Conservation (phyloP, 2,113 vertebrate genomes). For the Sinocyclocheilus grahami region DNA sequence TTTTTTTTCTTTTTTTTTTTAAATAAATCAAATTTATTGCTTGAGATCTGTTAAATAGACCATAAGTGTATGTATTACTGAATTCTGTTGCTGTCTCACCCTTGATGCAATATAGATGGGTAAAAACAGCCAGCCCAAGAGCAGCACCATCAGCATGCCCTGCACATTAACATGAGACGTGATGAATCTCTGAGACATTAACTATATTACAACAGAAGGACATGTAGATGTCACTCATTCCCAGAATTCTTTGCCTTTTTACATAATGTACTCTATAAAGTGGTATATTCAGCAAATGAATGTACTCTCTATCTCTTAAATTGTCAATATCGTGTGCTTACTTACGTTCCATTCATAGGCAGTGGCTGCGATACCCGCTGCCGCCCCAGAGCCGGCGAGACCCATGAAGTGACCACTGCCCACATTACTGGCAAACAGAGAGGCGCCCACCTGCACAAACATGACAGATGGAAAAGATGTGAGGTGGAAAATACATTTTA, state of each 20-base stretch:
- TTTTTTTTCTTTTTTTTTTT: too few species aligned
- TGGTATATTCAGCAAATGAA: background rate
- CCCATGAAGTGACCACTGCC: conserved; percentile 97
- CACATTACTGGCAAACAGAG: conserved; percentile 95
- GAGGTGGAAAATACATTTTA: background rate
- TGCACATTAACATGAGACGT: conserved; percentile 58
- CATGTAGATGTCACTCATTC: background rate
- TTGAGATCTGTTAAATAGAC: background rate
- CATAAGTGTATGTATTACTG: background rate
- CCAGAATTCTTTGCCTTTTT: background rate
- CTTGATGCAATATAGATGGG: conserved; percentile 92
- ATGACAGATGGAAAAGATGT: background rate
- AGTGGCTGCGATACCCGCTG: conserved; percentile 83
- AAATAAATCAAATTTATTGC: background rate
- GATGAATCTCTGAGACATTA: background rate
- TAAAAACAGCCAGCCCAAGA: conserved; percentile 93
- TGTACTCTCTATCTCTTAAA: background rate
- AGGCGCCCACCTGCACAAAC: conserved; percentile 86
- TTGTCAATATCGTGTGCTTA: conserved; percentile 64
- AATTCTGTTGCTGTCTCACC: conserved; percentile 72
- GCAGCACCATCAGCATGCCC: conserved; percentile 89
- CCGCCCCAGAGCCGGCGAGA: conserved; percentile 91
- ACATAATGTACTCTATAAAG: background rate
- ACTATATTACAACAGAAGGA: background rate
- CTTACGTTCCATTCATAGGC: conserved; percentile 95